phyloP scores from a whole-genome alignment of 2,113 vertebrate species.

The Cebus imitator region DNA sequence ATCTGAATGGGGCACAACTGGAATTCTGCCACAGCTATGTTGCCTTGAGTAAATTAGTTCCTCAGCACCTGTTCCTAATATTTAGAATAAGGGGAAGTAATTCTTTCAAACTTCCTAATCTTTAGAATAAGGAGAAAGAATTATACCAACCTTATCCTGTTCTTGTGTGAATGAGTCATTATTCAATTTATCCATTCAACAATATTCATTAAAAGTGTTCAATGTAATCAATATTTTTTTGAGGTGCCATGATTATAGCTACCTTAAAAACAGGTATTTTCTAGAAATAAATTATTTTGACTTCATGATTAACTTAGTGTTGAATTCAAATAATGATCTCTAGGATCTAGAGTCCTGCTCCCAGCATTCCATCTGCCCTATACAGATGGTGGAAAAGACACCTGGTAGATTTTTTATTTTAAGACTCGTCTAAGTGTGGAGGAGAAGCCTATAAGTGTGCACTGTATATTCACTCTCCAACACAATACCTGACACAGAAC shows the following conservation, averaged over 20 bases:
- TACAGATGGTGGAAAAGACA: not conserved
- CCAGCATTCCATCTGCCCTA: not conserved
- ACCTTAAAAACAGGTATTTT: not conserved
- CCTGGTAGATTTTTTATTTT: not conserved
- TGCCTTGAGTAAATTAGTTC: not conserved
- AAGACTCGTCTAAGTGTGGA: not conserved
- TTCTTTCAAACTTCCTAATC: not conserved
- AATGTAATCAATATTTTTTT: not conserved
- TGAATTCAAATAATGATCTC: not conserved
- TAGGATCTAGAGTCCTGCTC: not conserved
- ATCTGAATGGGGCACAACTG: not conserved
- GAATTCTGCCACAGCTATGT: not conserved
- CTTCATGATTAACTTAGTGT: not conserved
- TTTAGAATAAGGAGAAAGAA: not conserved
- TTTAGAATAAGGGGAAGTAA: not conserved
- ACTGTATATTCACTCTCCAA: not conserved
- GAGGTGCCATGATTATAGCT: not conserved
- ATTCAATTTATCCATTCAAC: not conserved
- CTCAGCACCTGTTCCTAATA: not conserved
- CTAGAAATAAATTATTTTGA: not conserved
- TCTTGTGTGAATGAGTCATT: not conserved
- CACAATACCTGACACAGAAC: not conserved
- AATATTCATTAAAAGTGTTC: not conserved
- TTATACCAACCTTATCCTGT: not conserved
- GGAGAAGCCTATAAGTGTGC: not conserved